A percentile compares a stretch with the other conserved stretches of the same genome.
Evolutionary conservation across 2,797 vertebrate species (phyloP).

Genomic region (Bufotes viridis): DNA sequence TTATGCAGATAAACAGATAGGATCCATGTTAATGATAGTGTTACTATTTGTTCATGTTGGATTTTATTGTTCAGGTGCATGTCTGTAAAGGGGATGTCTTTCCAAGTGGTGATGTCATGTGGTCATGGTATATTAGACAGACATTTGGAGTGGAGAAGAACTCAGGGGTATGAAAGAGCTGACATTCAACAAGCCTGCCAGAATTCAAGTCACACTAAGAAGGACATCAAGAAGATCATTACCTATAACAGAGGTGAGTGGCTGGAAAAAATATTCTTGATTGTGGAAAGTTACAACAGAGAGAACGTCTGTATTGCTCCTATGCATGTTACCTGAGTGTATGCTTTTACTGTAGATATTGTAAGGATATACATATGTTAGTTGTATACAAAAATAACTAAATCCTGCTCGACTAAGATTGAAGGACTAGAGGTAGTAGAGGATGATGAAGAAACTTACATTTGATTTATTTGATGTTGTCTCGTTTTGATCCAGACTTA

Average conservation of each 20-base stretch:
- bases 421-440: background rate
- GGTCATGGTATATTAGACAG: constrained; percentile 29
- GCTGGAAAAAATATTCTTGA: background rate
- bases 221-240: background rate
- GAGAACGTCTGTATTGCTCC: background rate
- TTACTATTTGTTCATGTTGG: background rate
- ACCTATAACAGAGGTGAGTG: constrained; percentile 25
- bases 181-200: background rate
- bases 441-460: background rate
- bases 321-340: background rate
- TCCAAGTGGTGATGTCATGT: constrained; percentile 44
- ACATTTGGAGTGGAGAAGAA: background rate
- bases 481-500: background rate
- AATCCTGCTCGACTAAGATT: background rate
- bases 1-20: background rate
- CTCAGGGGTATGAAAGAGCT: constrained; percentile 7
- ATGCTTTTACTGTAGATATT: background rate
- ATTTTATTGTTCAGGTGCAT: constrained; percentile 16
- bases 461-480: constrained; percentile 10
- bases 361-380: background rate
- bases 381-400: background rate
- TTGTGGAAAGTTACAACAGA: background rate
- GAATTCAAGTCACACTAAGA: background rate
- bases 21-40: background rate
- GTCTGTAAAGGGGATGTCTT: constrained; percentile 31